Base-by-base conservation (phyloP, 2,113 vertebrate genomes). In the Oxygymnocypris stewartii region DNA sequence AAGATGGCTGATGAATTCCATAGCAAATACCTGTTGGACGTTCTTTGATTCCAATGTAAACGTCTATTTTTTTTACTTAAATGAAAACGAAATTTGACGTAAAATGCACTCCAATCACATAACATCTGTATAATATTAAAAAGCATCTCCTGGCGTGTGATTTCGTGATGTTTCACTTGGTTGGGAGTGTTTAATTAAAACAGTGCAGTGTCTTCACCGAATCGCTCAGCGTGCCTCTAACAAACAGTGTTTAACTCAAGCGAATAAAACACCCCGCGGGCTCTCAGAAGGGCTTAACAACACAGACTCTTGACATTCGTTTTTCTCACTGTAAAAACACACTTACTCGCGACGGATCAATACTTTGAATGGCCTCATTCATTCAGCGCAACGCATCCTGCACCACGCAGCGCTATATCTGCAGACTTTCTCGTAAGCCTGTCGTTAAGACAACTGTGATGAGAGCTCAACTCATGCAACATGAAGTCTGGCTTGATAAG, bases 401-500 rank as follows among this genome's bases (percentile, higher is more conserved):
- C 23, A 44, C 7, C 65, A 82, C 25, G 47, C 16, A 37, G 42
- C 42, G 28, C 84, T 49, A 6, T 63, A 25, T 84, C 57, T 77
- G 35, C 57, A 28, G 57, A 37, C 73, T 74, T 87, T 80, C 92
- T 93, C 88, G 86, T 92, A 81, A 93, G 93, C 89, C 92, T 65
- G 59, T 65, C 79, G 59, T 81, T 81, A 81, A 67, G 42, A 82
- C 79, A 91, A 91, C 86, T 92, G 92, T 90, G 92, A 95, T 89
- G 93, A 92, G 92, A 95, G 93, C 90, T 95, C 90, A 82, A 89
- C 85, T 92, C 92, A 93, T 93, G 93, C 88, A 81, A 92, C 93
- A 93, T 92, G 92, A 94, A 92, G 92, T 94, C 92, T 51, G 90
- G 91, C 92, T 93, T 93, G 95, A 95, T 93, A 92, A 92, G 95